Percentiles rank a stretch among this genome's conserved stretches.
Evolutionary conservation across 2,113 vertebrate species (phyloP).

Genomic region (Camelus bactrianus): DNA sequence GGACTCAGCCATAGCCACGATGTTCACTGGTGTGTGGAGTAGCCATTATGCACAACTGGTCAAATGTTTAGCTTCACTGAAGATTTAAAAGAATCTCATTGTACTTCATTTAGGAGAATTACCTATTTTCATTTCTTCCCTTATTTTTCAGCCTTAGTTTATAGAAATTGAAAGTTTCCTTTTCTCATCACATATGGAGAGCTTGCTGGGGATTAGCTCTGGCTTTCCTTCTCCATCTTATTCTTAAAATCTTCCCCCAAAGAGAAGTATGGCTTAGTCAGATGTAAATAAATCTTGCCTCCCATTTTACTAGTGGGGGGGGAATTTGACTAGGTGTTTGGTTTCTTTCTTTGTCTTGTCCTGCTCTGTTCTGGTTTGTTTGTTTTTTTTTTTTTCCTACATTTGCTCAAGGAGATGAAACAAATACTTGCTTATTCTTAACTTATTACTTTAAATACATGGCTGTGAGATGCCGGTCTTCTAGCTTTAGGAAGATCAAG

Average conservation of each 20-base stretch:
- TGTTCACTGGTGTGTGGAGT: neutral
- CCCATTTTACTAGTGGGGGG: neutral
- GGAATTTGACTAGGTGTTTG: neutral
- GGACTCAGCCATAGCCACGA: too few relatives aligned
- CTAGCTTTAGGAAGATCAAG: neutral
- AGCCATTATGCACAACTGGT: neutral
- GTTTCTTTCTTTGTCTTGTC: too few relatives aligned
- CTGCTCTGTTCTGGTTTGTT: neutral
- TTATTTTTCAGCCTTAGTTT: neutral
- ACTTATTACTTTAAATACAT: conserved; percentile 2
- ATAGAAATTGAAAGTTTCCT: neutral
- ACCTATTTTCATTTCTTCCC: neutral
- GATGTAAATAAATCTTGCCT: neutral
- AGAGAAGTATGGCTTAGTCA: neutral
- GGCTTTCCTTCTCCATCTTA: neutral
- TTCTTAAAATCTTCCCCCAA: neutral
- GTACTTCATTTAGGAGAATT: neutral
- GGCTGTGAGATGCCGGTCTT: neutral
- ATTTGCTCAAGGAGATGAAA: neutral
- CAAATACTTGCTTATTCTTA: neutral
- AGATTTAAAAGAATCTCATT: neutral
- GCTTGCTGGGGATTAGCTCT: neutral
- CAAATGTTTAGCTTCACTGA: neutral
- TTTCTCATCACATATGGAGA: neutral
- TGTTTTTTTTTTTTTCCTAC: neutral